Percentiles rank a stretch among this genome's conserved stretches.
Evolutionary conservation across 2,113 vertebrate species (phyloP).

Genomic region (Lucifuga dentata): DNA sequence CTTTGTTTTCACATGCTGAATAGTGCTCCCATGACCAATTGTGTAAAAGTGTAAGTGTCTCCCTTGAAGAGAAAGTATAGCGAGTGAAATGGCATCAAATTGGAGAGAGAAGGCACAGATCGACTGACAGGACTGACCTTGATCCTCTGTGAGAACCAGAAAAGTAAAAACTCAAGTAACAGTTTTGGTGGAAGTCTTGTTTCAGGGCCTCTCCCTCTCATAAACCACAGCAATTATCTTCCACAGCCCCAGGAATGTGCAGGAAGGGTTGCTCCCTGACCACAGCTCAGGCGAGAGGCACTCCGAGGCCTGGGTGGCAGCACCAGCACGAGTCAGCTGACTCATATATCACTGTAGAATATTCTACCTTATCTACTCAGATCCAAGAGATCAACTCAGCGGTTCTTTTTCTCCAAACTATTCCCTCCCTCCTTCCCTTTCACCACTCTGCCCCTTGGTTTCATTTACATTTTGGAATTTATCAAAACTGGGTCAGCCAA

Average conservation of each 20-base stretch:
- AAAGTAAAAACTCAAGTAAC: slow-evolving; percentile 42
- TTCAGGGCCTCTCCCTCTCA: slow-evolving; percentile 74
- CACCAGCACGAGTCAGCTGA: slow-evolving; percentile 41
- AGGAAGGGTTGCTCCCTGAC: slow-evolving; percentile 78
- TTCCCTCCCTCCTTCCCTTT: neutral
- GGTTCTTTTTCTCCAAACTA: slow-evolving; percentile 19
- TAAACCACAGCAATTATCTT: slow-evolving; percentile 79
- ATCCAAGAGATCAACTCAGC: slow-evolving; percentile 18
- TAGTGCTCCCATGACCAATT: no score
- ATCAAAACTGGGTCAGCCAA: slow-evolving; percentile 80
- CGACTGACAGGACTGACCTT: slow-evolving; percentile 28
- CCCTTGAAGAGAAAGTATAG: slow-evolving; percentile 30
- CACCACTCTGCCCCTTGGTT: slow-evolving; percentile 38
- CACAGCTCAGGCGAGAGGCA: slow-evolving; percentile 75
- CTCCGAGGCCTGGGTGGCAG: slow-evolving; percentile 65
- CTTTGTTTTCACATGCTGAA: no score
- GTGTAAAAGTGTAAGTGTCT: no score
- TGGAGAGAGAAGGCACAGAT: slow-evolving; percentile 32
- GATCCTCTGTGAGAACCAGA: slow-evolving; percentile 45
- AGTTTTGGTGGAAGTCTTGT: slow-evolving; percentile 73
- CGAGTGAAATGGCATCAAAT: slow-evolving; percentile 9
- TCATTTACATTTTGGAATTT: slow-evolving; percentile 69
- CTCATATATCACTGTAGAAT: neutral
- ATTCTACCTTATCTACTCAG: slow-evolving; percentile 31
- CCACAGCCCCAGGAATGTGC: slow-evolving; percentile 75